Evolutionary conservation across 2,888 invertebrate species (phyloP), one percentile per base, ranked within the genome.

Genomic region (Lasioglossum figueresi): DNA sequence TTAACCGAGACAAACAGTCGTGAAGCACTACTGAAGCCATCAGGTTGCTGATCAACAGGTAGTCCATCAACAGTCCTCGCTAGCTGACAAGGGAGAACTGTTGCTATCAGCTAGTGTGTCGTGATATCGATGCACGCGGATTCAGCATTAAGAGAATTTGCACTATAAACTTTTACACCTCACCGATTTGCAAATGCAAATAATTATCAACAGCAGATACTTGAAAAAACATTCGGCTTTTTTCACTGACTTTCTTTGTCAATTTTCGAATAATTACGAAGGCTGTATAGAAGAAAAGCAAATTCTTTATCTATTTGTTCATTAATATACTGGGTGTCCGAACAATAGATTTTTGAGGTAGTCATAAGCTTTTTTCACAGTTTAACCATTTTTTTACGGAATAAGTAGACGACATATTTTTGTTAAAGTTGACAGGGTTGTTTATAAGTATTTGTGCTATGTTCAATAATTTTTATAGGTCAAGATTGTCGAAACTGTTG

Each of bases 11-110:
- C 68, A 68, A 68, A 68, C 68, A 40, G 40, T 68, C 68, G 68
- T 12, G 40, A 40, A 68, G 68, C 68, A 68, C 68, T 68, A 68
- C 37, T 23, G 68, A 68, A 68, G 68, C 68, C 68, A 68, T 68
- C 68, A 68, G 68, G 68, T 68, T 68, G 68, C 68, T 40, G 68
- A 68, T 68, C 68, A 68, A 68, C 68, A 68, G 68, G 68, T 68
- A 68, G 68, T 40, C 68, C 68, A 68, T 68, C 68, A 68, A 68
- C 68, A 68, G 68, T 37, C n/a, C 40, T 10, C 37, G n/a, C 37
- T 68, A 37, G 68, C 68, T 40, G 40, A n/a, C 68, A 68, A 68
- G 68, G 68, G 68, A 66, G 66, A 68, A 68, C 68, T 68, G 68
- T 68, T 68, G 68, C 68, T 68, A 37, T 68, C 68, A 37, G 68